Evolutionary conservation across 2,888 invertebrate species (phyloP), one percentile per base, ranked within the genome.

Genomic region (Phalangium opilio): DNA sequence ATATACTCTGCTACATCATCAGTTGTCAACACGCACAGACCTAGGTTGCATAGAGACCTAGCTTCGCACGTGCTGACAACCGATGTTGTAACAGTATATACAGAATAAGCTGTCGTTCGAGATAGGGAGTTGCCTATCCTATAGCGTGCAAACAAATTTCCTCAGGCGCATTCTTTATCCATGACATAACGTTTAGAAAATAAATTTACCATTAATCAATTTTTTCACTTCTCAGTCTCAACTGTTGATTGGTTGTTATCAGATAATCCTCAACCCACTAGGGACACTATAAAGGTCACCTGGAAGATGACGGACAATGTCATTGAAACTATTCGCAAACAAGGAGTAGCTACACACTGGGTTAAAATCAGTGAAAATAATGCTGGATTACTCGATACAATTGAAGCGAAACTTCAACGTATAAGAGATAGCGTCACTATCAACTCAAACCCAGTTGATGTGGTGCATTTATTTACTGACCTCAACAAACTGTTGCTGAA

Each of bases 201-300:
- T n/a, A n/a, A n/a, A n/a, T n/a, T n/a, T n/a, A n/a, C n/a, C n/a
- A n/a, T n/a, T n/a, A n/a, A n/a, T n/a, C n/a, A n/a, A n/a, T n/a
- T n/a, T 34, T 45, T 7, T 42, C 33, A 18, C 19, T 39, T 34
- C 36, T 3, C 34, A 55, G 55, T 54, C 8, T 55, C 53, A 11
- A 55, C 54, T 14, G 50, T 55, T n/a, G 55, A 55, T 38, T 53
- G 53, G 52, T 48, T 55, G 51, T 44, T 55, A 19, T 55, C 55
- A 3, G 49, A 51, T 27, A 27, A 47, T 34, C 43, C 51, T 34
- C 41, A 39, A 14, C 49, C 52, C 2, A 48, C 50, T 36, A 43
- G 40, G 1, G 51, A 54, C 21, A 46, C 47, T 12, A 45, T 54
- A 20, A 45, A 47, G n/a, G 49, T 55, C 5, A 55, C 55, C 1